Evolutionary conservation across 2,113 vertebrate species (phyloP), one percentile per base, ranked within the genome.

Genomic region (Gobiocypris rarus): DNA sequence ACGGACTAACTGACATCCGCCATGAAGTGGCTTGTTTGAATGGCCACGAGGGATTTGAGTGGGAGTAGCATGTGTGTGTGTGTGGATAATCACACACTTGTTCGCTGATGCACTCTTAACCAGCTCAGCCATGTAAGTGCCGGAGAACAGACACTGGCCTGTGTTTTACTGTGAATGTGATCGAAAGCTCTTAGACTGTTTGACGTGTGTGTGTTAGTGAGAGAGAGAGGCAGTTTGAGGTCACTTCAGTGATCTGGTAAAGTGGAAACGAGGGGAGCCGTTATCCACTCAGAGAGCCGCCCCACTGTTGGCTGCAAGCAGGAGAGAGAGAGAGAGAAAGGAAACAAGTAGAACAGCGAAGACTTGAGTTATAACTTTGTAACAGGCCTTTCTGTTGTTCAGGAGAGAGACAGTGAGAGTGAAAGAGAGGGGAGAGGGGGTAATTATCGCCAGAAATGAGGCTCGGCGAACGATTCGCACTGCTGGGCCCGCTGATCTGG

Each of bases 371-470:
- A 6, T 52, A 43, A 17, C 50, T 70, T 17, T 17, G 26, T 50
- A 41, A 31, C 17, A 69, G 77, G 88, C 63, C 38, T 52, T 38
- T 45, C 34, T 91, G 90, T 75, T 83, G 26, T 26, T 91, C 88
- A 89, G 90, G 90, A 91, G 87, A 88, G 88, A 88, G 89, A 86
- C 88, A 54, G 82, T 86, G 86, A 86, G 87, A 58, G 43, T 50
- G 86, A 31, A 65, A 76, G 52, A 78, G 58, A 75, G 90, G 89
- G 87, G 84, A 88, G 88, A 87, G 83, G 89, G 94, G 94, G 94
- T 96, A 95, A 94, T 95, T 95, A 96, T 95, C 94, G 95, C 92
- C 94, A 93, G 94, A 95, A 96, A 95, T 94, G 94, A 95, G 95
- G 93, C 95, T 94, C 93, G 81, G 93, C 91, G 89, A 95, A 95